These are phyloP conservation scores for Equus quagga DNA, from an alignment of 2,113 vertebrate species.

Conservation along the genomic window DNA sequence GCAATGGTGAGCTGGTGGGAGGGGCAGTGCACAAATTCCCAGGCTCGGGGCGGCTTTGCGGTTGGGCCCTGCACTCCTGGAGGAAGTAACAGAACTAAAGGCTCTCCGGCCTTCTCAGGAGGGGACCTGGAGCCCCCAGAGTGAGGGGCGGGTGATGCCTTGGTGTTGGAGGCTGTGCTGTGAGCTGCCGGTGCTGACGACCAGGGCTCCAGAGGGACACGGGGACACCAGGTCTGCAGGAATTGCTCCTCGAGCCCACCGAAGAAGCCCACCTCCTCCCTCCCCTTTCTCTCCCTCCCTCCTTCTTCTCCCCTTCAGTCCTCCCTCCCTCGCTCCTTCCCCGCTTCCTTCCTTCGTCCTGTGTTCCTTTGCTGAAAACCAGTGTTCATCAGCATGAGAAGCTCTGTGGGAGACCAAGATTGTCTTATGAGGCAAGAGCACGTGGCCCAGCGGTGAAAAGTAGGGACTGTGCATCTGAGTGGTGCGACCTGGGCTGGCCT, in stretches of 20 bases:
- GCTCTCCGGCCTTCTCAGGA: not conserved
- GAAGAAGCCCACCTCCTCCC: accelerated
- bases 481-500: accelerated
- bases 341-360: accelerated
- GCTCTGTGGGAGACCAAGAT: accelerated
- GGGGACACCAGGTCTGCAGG: not conserved
- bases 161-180: accelerated
- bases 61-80: not conserved
- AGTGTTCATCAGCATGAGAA: accelerated
- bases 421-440: accelerated
- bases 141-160: accelerated
- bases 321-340: accelerated
- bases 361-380: not conserved
- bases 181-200: accelerated
- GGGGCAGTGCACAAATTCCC: too few relatives aligned
- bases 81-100: accelerated
- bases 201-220: accelerated
- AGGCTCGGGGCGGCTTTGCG: not conserved
- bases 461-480: accelerated
- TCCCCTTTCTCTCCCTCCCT: accelerated
- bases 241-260: accelerated
- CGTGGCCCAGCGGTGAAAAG: accelerated
- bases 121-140: not conserved
- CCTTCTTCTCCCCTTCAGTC: too few relatives aligned
- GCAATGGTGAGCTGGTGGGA: accelerated